Conservation (phyloP, 2,113 vertebrate genomes). For the Struthidea cinerea region DNA sequence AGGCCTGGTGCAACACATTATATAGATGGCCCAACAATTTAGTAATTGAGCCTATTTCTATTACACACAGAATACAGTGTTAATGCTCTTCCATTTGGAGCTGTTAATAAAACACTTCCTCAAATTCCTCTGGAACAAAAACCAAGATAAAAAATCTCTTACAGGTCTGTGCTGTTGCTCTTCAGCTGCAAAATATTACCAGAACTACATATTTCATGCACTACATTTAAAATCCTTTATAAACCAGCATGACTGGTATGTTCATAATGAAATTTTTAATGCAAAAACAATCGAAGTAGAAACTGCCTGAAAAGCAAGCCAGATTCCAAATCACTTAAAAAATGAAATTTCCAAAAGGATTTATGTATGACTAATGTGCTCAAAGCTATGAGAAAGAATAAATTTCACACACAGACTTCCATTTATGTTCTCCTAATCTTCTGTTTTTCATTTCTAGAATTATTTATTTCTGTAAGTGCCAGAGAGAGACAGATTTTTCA, state of each 20-base stretch:
- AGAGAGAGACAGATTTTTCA: background rate
- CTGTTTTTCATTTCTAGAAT: background rate
- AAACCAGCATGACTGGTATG: background rate
- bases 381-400: background rate
- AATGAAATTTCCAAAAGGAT: constrained; percentile 1
- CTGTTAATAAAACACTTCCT: background rate
- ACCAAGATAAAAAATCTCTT: background rate
- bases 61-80: background rate
- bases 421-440: background rate
- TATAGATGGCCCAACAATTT: background rate
- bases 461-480: background rate
- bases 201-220: background rate
- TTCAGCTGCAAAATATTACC: background rate
- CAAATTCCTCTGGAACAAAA: background rate
- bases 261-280: background rate
- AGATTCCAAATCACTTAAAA: constrained; percentile 12
- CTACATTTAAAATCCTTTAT: background rate
- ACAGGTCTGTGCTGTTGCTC: background rate
- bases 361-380: background rate
- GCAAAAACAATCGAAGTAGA: background rate
- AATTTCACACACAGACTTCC: background rate
- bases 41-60: background rate
- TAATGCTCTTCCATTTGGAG: background rate
- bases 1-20: background rate
- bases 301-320: background rate